Conservation (phyloP, 1,140 invertebrate species). For the Andricus grossulariae region DNA sequence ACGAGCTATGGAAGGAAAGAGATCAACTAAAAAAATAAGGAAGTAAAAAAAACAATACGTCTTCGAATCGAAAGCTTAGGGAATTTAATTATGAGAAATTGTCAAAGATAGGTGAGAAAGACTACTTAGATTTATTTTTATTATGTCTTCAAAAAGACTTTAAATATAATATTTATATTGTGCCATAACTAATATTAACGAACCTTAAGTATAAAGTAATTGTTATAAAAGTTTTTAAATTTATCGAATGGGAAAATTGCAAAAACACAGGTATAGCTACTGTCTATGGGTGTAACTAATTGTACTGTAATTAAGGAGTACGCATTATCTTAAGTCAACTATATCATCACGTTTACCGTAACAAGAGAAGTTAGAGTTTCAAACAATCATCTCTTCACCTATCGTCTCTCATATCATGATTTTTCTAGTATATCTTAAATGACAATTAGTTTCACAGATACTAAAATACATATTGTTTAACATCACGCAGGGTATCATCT, state of each 20-base stretch:
- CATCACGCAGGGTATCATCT: neutral
- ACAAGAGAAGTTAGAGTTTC: slow-evolving; percentile 22
- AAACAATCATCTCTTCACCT: slow-evolving; percentile 11
- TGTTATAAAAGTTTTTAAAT: slow-evolving; percentile 72
- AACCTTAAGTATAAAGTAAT: slow-evolving; percentile 73
- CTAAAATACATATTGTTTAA: slow-evolving; percentile 4
- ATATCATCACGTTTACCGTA: slow-evolving; percentile 35
- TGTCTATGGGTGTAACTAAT: slow-evolving; percentile 50
- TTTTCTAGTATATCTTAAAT: slow-evolving; percentile 37
- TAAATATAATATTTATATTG: slow-evolving; percentile 75
- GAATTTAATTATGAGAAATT: slow-evolving; percentile 63
- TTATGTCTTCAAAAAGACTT: slow-evolving; percentile 74
- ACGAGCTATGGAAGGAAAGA: slow-evolving; percentile 43
- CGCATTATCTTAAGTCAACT: slow-evolving; percentile 11
- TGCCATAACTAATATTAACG: slow-evolving; percentile 75
- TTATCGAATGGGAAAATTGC: slow-evolving; percentile 69
- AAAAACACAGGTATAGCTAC: slow-evolving; percentile 61
- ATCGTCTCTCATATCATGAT: slow-evolving; percentile 43
- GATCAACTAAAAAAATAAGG: slow-evolving; percentile 32
- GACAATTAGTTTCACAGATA: neutral
- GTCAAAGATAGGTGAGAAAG: slow-evolving; percentile 69
- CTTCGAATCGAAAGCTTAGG: slow-evolving; percentile 64
- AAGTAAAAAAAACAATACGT: slow-evolving; percentile 55
- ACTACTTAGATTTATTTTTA: slow-evolving; percentile 76
- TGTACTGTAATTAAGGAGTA: slow-evolving; percentile 27